Base-by-base conservation (phyloP, 64 coral and sea anemone genomes). In the Catalaphyllia jardinei region DNA sequence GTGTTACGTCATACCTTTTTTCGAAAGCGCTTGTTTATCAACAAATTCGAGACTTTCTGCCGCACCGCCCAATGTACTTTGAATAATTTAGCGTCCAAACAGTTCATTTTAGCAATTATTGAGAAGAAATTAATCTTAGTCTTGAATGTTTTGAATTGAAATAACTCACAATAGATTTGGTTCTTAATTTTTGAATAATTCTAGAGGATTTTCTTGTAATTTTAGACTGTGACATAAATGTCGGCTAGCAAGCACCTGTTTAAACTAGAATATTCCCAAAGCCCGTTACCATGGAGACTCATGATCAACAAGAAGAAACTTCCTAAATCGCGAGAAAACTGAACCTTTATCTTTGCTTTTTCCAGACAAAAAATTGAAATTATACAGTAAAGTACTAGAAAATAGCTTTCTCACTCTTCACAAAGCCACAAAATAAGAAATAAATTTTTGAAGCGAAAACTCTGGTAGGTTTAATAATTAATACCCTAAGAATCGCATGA, bases 191-290 rank as follows among this genome's bases (percentile, higher is more conserved):
- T 20, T 29, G 1, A 55, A 55, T 25, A 15, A 78, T 79, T 79
- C 76, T 55, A 79, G n/a, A 29, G n/a, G 51, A 25, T 57, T 79
- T 57, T 7, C 22, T 33, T 18, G 25, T 60, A 8, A 15, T 62
- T 80, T 31, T 60, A 29, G 52, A 29, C 78, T 33, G 15, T 80
- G 78, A 59, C 60, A 71, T 42, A 51, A 69, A 27, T 71, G 81
- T 85, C 27, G 65, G 38, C 63, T 71, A 10, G 17, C 16, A 65
- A 71, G 62, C 81, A 85, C 81, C 81, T 85, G 81, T 85, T 85
- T 24, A 65, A 83, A 71, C 62, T 50, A 9, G 81, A 85, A 67
- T 85, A 71, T 85, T 85, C 81, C 71, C 14, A 22, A 39, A 14
- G 19, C 20, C 2, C 24, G 62, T 85, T 85, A 22, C 81, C n/a